Evolutionary conservation across 2,888 invertebrate species (phyloP), one percentile per base, ranked within the genome.

Genomic region (Torymus auratus): DNA sequence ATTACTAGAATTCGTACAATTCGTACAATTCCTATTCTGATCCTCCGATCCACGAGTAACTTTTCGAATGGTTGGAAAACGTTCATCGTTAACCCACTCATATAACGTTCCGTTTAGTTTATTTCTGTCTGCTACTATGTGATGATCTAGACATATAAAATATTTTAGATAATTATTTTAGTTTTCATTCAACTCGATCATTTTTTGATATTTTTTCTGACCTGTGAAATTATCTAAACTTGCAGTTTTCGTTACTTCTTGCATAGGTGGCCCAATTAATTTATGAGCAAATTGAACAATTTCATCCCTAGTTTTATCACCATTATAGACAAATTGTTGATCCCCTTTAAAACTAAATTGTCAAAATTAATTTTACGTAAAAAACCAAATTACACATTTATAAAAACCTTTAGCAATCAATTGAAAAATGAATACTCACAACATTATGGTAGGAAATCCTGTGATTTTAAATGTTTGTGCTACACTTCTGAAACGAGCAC

Each of bases 391-490:
- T n/a, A n/a, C 53, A 7, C 75, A 72, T 61, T 20, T 79, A 28
- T 28, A 3, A 28, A 28, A 28, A 28, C 28, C 50, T 52, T 2
- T 71, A 61, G 52, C 67, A 71, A 0, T 56, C n/a, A 20, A 68
- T 62, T 50, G n/a, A 17, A 62, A 69, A 52, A 60, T 53, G 11
- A 15, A n/a, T 68, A 94, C 95, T 94, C 93, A 97, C 97, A 99
- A 99, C 93, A 98, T 94, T 82, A 99, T 97, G 17, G 99, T 99
- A 28, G 99, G 99, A 92, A 96, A 99, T 80, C 97, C 98, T 88
- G 94, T 93, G 73, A 99, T 94, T 89, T 95, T 94, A 90, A 98
- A 98, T 88, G 96, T 95, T 70, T 94, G 94, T 3, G 97, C 96
- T n/a, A 98, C 94, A 75, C 94, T 92, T 41, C 96, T 93, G 91